Conservation (phyloP, 2,797 vertebrate species). For the Spea hammondii region DNA sequence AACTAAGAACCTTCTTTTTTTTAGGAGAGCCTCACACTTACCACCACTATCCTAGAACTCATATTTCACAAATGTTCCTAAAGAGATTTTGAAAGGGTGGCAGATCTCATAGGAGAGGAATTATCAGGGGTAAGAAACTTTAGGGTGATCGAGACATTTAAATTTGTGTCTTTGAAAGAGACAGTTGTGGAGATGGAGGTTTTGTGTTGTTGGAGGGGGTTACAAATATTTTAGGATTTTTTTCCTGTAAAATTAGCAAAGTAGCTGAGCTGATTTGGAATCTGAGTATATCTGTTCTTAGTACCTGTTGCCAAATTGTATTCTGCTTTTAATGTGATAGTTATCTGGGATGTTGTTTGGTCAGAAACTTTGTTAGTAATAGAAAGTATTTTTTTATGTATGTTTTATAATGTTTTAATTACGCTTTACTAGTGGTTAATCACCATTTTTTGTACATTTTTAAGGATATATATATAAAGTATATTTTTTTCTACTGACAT, state of each 20-base stretch:
- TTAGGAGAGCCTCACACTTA: conserved; percentile 14
- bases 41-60: conserved; percentile 1
- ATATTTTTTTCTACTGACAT: no score
- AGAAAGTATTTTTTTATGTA: no score
- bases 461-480: no score
- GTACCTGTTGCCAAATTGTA: no score
- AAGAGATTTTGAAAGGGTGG: conserved; percentile 15
- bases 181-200: background rate
- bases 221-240: background rate
- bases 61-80: conserved; percentile 9
- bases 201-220: background rate
- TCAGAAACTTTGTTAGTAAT: no score
- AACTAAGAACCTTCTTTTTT: conserved; percentile 33
- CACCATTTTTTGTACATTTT: no score
- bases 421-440: no score
- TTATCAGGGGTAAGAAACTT: conserved; percentile 24
- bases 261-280: no score
- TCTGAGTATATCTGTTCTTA: no score
- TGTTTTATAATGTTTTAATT: no score
- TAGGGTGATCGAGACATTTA: background rate
- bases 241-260: background rate
- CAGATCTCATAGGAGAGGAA: background rate
- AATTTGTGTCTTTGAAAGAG: background rate
- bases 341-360: no score
- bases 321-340: no score